A percentile compares a stretch with the other conserved stretches of the same genome.
These are phyloP conservation scores for Mus pahari DNA, from an alignment of 2,113 vertebrate species.

Conservation along the genomic window DNA sequence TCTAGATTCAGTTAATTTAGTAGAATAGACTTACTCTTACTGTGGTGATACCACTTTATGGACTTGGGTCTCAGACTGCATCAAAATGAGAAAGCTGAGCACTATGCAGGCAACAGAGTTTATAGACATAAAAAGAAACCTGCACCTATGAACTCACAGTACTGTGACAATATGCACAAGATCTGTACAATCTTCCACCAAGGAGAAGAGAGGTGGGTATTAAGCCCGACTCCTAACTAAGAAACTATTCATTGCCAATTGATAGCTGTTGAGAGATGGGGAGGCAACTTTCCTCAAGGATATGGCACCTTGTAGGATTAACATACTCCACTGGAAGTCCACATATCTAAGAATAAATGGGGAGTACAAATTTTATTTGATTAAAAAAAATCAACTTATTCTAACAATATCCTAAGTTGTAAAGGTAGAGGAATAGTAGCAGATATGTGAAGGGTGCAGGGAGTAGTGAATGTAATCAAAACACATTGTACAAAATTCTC, in stretches of 20 bases:
- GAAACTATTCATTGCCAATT: not conserved
- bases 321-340: not conserved
- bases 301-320: not conserved
- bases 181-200: not conserved
- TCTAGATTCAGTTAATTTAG: not conserved
- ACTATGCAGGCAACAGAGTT: not conserved
- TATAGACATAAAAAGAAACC: no score
- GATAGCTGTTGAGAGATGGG: not conserved
- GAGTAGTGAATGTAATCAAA: not conserved
- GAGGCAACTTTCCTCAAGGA: not conserved
- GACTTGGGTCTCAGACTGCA: not conserved
- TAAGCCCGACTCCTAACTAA: not conserved
- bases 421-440: not conserved
- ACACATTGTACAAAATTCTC: not conserved
- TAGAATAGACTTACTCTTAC: not conserved
- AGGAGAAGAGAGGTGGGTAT: accelerated
- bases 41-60: not conserved
- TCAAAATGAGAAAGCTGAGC: not conserved
- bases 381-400: not conserved
- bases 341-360: not conserved
- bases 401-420: not conserved
- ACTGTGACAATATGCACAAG: not conserved
- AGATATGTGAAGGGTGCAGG: not conserved
- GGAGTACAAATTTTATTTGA: not conserved
- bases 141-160: not conserved